Percentiles rank a stretch among this genome's conserved stretches.
Conservation (phyloP, 2,797 vertebrate genomes). For the Tadarida brasiliensis region DNA sequence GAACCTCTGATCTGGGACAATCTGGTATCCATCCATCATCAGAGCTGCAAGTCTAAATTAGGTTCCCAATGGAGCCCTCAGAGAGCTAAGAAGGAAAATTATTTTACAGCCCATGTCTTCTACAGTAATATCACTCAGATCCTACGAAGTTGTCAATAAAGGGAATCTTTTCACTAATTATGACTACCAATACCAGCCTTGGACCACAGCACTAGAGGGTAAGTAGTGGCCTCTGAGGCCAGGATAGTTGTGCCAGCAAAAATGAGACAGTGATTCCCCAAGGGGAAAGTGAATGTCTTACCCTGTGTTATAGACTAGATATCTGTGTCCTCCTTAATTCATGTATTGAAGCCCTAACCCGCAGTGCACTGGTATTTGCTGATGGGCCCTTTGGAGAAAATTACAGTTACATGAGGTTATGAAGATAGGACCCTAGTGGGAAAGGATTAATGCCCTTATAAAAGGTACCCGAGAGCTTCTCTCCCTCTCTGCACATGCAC, state of each 20-base stretch:
- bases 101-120: not conserved
- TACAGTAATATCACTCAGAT: not conserved
- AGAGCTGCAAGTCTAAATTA: not conserved
- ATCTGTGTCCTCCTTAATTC: not conserved
- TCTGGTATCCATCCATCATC: not conserved
- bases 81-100: not conserved
- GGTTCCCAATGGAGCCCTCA: not conserved
- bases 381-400: not conserved
- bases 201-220: not conserved
- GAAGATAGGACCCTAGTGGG: no score
- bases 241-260: not conserved
- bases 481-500: not conserved
- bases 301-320: not conserved
- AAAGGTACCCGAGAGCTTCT: not conserved
- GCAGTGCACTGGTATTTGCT: not conserved
- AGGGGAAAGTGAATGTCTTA: not conserved
- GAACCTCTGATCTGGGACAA: not conserved
- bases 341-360: not conserved
- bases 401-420: not conserved
- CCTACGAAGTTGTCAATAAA: not conserved
- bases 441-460: not conserved
- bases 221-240: not conserved
- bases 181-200: not conserved
- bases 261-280: not conserved
- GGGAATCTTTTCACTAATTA: not conserved